A percentile compares a stretch with the other conserved stretches of the same genome.
Conservation (phyloP, 2,888 invertebrate genomes). For the Tenthredo mesomela region DNA sequence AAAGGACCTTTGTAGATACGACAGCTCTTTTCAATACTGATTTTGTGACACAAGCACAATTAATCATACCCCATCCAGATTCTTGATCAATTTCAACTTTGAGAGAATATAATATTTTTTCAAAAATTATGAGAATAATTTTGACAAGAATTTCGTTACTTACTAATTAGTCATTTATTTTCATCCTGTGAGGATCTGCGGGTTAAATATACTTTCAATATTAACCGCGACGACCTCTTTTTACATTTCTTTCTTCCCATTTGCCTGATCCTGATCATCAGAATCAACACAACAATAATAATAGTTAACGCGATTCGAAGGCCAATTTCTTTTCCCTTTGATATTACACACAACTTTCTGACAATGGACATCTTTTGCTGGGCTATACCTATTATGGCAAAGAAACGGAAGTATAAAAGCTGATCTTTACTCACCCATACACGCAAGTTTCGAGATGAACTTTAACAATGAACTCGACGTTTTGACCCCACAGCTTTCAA, state of each 20-base stretch:
- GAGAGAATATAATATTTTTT: not conserved
- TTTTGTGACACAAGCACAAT: not conserved
- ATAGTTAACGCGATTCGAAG: not conserved
- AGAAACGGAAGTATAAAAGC: constrained; percentile 16
- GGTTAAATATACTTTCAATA: not conserved
- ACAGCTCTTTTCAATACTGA: not conserved
- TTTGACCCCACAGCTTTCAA: not conserved
- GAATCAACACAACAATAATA: not conserved
- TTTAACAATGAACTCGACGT: constrained; percentile 33
- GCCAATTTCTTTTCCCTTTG: not conserved
- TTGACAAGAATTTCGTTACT: not conserved
- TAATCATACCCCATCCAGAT: not conserved
- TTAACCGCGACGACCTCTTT: not conserved
- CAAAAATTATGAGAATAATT: not conserved
- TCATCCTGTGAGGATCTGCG: not conserved
- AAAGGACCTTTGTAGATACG: not conserved
- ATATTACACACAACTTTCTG: not conserved
- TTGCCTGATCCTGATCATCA: not conserved
- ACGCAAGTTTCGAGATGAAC: not conserved
- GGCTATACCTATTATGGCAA: not conserved
- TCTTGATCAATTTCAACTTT: not conserved
- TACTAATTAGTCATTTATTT: not conserved
- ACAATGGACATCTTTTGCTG: not conserved
- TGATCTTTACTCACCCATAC: not conserved
- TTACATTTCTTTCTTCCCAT: not conserved